These are phyloP conservation scores for Mythimna lalbum DNA, from an alignment of 2,888 invertebrate species.

Conservation along the genomic window DNA sequence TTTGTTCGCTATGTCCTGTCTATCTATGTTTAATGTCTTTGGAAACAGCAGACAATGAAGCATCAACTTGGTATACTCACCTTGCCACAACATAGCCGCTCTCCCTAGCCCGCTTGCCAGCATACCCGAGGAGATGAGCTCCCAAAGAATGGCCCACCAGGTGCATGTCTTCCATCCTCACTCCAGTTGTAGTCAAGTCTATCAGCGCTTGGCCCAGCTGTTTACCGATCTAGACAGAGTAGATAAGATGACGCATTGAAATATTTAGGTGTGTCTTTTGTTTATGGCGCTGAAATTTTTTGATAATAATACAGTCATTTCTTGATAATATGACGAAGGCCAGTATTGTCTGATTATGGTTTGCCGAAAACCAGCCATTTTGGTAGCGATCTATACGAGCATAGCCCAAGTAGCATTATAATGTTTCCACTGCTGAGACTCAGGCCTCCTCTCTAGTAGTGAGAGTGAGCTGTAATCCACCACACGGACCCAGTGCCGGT, in stretches of 20 bases:
- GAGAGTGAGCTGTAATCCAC: too few species aligned
- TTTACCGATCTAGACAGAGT: slow-evolving; percentile 73
- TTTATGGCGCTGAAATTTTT: background rate
- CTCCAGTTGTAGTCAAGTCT: slow-evolving; percentile 74
- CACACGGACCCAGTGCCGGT: too few species aligned
- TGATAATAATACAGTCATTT: too few species aligned
- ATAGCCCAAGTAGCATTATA: too few species aligned
- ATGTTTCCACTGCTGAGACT: too few species aligned
- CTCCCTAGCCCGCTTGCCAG: slow-evolving; percentile 77
- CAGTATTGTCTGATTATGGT: too few species aligned
- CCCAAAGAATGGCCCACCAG: slow-evolving; percentile 86
- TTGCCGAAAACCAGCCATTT: too few species aligned
- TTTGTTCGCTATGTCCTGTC: too few species aligned
- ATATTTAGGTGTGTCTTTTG: background rate
- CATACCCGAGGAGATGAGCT: slow-evolving; percentile 83
- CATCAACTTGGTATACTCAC: slow-evolving; percentile 64
- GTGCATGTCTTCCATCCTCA: slow-evolving; percentile 79
- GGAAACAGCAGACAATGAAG: too few species aligned
- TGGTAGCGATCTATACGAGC: too few species aligned
- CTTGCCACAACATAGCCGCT: slow-evolving; percentile 76
- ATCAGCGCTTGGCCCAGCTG: slow-evolving; percentile 76
- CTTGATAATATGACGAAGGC: background rate
- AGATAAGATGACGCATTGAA: background rate
- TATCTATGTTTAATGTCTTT: too few species aligned
- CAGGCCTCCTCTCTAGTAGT: too few species aligned